A percentile compares a stretch with the other conserved stretches of the same genome.
phyloP scores from a whole-genome alignment of 2,888 invertebrate genomes.

The Pristionchus fissidentatus region DNA sequence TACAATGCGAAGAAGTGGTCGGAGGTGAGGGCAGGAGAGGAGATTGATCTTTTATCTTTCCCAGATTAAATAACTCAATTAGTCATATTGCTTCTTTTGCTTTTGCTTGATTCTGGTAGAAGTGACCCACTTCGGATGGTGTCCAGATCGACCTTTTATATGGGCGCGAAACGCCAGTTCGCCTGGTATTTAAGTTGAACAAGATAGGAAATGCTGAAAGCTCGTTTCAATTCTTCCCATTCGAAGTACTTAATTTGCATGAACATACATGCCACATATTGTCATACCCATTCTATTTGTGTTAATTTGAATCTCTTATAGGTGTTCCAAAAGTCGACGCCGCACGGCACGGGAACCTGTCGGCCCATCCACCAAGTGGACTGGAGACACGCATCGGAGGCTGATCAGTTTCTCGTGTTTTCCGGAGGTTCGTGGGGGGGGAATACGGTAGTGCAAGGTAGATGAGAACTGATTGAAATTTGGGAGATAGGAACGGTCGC shows the following conservation, averaged over 20 bases:
- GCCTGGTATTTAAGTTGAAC: no score
- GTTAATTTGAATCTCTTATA: no score
- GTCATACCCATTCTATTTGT: no score
- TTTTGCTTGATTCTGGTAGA: no score
- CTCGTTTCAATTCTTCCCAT: no score
- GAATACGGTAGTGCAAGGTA: no score
- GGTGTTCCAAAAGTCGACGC: conserved; percentile 47
- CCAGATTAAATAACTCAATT: background rate
- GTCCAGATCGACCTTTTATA: no score
- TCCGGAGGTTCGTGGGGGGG: conserved; percentile 65
- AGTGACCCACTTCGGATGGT: no score
- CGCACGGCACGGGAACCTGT: conserved; percentile 62
- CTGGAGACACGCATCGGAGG: conserved; percentile 69
- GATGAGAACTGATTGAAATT: conserved; percentile 45
- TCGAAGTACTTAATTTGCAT: no score
- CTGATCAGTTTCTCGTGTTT: conserved; percentile 71
- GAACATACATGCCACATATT: no score
- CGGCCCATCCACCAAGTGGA: conserved; percentile 68
- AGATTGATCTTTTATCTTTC: background rate
- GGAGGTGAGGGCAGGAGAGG: conserved; percentile 55
- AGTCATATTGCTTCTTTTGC: background rate
- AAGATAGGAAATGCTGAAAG: no score
- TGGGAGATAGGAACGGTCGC: background rate
- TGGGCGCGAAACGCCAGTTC: no score
- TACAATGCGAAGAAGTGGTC: conserved; percentile 85